Base-by-base conservation (phyloP, 2,888 invertebrate genomes). In the Dendrolimus pini region DNA sequence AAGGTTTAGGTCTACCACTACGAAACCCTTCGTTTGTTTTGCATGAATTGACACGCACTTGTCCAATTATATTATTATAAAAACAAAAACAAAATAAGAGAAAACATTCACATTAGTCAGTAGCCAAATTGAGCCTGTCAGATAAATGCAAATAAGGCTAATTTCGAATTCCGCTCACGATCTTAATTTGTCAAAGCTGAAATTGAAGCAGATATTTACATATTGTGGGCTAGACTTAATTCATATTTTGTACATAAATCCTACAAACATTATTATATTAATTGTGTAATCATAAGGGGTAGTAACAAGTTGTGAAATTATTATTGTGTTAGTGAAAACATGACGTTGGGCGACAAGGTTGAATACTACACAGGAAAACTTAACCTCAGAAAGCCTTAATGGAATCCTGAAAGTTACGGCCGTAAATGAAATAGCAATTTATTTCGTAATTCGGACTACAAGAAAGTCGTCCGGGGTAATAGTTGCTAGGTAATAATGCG, bases 401-500 rank as follows among this genome's bases (percentile, higher is more conserved):
- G 30, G 30, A 30, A 30, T 30, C 30, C 30, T 12, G 12, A 47
- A 65, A 60, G 56, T 59, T 55, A 52, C 56, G 61, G 56, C 59
- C 59, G 58, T 64, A 47, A 47, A 47, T 47, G 9, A 47, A 47
- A 30, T 30, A 30, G 30, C 30, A 30, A 30, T 30, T 68, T 72
- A 72, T 75, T 77, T 74, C 66, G 67, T 67, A 68, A 70, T 73
- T 67, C 73, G 72, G 65, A 75, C 70, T 66, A 69, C 71, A 70
- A 70, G 69, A 69, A 64, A 62, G 66, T 72, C 67, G 66, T 66
- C 65, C 68, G 71, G 72, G 67, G 80, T 77, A 82, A 83, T 82
- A 80, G 84, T 83, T 78, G 81, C 71, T 76, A 80, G 78, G 84
- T 86, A 86, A 87, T 86, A 86, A 83, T 80, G 75, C 75, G 81